A percentile compares a stretch with the other conserved stretches of the same genome.
Evolutionary conservation across 2,888 invertebrate species (phyloP).

Genomic region (Cenopis cana): DNA sequence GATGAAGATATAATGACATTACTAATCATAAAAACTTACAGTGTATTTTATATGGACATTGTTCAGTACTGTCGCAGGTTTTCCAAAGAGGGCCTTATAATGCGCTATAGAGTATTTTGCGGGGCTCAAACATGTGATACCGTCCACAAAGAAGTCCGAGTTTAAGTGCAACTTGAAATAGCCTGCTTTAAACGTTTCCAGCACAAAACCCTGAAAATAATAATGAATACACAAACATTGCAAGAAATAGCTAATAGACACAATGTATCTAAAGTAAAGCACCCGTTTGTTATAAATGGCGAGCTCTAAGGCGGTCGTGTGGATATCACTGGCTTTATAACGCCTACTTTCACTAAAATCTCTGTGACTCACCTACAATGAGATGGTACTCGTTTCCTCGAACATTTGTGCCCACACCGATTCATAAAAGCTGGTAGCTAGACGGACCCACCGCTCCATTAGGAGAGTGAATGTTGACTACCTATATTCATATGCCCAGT

Average conservation of each 20-base stretch:
- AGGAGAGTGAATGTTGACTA: no score
- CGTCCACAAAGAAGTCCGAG: constrained; percentile 81
- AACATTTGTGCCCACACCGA: no score
- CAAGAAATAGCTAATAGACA: neutral
- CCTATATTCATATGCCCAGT: no score
- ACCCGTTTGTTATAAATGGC: no score
- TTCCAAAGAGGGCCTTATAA: constrained; percentile 87
- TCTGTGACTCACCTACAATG: no score
- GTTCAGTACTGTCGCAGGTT: constrained; percentile 88
- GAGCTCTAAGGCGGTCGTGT: no score
- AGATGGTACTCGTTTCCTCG: no score
- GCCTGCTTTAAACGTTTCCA: constrained; percentile 86
- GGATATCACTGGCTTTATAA: no score
- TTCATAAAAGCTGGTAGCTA: no score
- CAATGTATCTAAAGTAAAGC: no score
- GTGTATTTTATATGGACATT: constrained; percentile 87
- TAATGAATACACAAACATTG: neutral
- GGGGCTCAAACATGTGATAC: constrained; percentile 86
- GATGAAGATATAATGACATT: neutral
- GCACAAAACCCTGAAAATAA: constrained; percentile 78
- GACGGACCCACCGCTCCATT: no score
- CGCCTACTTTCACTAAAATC: no score
- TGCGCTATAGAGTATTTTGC: constrained; percentile 85
- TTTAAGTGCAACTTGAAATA: constrained; percentile 87
- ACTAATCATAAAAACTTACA: constrained; percentile 60